phyloP scores from a whole-genome alignment of 1,140 invertebrate genomes.

The Hetaerina americana region DNA sequence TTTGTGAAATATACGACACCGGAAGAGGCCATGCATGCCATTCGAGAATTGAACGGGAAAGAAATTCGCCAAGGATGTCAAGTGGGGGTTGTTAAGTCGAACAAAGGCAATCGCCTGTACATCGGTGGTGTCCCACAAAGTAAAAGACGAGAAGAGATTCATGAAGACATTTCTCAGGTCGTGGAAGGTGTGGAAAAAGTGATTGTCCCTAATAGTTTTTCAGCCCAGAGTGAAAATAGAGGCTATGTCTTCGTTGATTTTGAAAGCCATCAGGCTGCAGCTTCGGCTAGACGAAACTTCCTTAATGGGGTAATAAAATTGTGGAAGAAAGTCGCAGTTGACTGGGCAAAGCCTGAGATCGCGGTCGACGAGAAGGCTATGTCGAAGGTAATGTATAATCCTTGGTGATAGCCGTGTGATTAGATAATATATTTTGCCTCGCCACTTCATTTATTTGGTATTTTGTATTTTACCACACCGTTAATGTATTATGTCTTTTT shows the following conservation, averaged over 20 bases:
- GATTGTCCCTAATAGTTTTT: slow-evolving; percentile 56
- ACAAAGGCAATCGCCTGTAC: slow-evolving; percentile 75
- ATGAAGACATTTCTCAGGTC: slow-evolving; percentile 48
- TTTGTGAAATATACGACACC: slow-evolving; percentile 59
- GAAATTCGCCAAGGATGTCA: slow-evolving; percentile 48
- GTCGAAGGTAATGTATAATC: slow-evolving; percentile 52
- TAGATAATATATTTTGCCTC: too few species aligned
- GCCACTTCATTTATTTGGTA: too few species aligned
- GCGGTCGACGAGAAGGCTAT: slow-evolving; percentile 60
- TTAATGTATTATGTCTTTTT: too few species aligned
- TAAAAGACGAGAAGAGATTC: slow-evolving; percentile 53
- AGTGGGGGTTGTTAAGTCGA: slow-evolving; percentile 63
- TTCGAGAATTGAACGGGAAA: slow-evolving; percentile 48
- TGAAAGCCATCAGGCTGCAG: slow-evolving; percentile 59
- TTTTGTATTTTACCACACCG: too few species aligned
- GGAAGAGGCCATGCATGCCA: slow-evolving; percentile 43
- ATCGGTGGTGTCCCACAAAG: slow-evolving; percentile 65
- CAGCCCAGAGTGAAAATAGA: slow-evolving; percentile 52
- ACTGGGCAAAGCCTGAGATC: slow-evolving; percentile 78
- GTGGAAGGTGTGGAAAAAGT: slow-evolving; percentile 57
- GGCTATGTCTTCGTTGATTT: slow-evolving; percentile 84
- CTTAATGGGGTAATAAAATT: slow-evolving; percentile 53
- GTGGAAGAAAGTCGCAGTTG: slow-evolving; percentile 62
- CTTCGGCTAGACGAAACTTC: slow-evolving; percentile 63
- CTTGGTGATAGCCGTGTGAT: too few species aligned